These are phyloP conservation scores for Hippocampus kuda DNA, from an alignment of 2,797 vertebrate species.

Conservation along the genomic window DNA sequence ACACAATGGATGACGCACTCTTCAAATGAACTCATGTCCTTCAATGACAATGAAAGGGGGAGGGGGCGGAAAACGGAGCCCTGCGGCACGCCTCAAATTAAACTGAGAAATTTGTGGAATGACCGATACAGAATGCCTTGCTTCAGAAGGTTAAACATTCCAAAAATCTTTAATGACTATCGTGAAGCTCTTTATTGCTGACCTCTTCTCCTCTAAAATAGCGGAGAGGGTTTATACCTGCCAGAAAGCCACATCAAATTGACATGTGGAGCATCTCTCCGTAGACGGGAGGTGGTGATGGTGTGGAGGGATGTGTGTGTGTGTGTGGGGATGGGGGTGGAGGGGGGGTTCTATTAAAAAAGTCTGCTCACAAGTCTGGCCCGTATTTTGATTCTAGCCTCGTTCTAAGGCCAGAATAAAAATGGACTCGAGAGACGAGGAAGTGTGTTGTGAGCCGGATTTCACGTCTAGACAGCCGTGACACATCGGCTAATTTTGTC, in stretches of 20 bases:
- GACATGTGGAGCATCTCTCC: background rate
- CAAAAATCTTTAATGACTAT: background rate
- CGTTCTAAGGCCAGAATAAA: constrained; percentile 4
- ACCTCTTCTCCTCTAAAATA: background rate
- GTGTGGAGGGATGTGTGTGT: too few species aligned
- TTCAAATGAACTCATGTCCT: background rate
- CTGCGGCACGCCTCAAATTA: background rate
- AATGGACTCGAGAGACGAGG: constrained; percentile 12
- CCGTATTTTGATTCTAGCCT: background rate
- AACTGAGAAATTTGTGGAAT: background rate
- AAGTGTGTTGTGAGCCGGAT: background rate
- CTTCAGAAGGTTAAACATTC: too few species aligned
- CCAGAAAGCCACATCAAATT: background rate
- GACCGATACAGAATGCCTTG: too few species aligned
- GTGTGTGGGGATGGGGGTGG: too few species aligned
- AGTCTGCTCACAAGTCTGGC: constrained; percentile 4
- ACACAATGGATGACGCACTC: too few species aligned
- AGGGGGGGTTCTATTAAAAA: background rate
- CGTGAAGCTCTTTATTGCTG: background rate
- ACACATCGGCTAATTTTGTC: background rate
- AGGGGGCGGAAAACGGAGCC: background rate
- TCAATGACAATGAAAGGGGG: background rate
- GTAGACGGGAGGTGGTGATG: background rate
- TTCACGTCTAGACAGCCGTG: constrained; percentile 1
- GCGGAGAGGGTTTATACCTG: background rate